Base-by-base conservation (phyloP, 2,797 vertebrate species). In the Acipenser oxyrinchus region DNA sequence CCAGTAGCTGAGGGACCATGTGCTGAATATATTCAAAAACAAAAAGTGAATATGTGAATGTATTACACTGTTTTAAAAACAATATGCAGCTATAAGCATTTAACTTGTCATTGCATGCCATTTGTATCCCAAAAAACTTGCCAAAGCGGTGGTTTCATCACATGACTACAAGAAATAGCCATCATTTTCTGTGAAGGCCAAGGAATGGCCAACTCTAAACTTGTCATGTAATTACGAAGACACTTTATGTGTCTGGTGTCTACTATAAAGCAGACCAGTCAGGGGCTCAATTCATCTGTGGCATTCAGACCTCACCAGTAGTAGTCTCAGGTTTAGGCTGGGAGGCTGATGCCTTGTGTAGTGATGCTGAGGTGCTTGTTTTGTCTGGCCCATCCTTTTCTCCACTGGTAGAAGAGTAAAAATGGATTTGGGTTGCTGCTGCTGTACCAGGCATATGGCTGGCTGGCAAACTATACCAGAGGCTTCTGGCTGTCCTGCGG, bases 361-460 rank as follows among this genome's bases (percentile, higher is more conserved):
- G 7, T 18, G 66, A 51, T 18, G 48, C 78, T n/a, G 76, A 68
- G 6, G 73, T 57, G 2, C 77, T 79, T 62, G 75, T 48, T 13
- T 75, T 73, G 18, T 61, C 73, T 0, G 81, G 69, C 15, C 73
- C 57, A 75, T 92, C 92, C 81, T 95, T 95, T 78, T 18, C 18
- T 18, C 86, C 83, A 71, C 79, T 81, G 62, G 79, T 81, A 49
- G 92, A 90, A 52, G 90, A 94, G 77, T 91, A 98, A 80, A 88
- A 87, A 68, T 93, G 92, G 49, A 93, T 80, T 80, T 90, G 91
- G 18, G 18, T 18, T 63, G 78, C 83, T 69, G 86, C 72, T 23
- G 86, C 72, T 63, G 86, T 76, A 75, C 91, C 76, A 4, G 84
- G 83, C 58, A 88, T 72, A 18, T 86, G 82, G 71, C 75, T 81